Base-by-base conservation (phyloP, 2,888 invertebrate genomes). In the Tyria jacobaeae region DNA sequence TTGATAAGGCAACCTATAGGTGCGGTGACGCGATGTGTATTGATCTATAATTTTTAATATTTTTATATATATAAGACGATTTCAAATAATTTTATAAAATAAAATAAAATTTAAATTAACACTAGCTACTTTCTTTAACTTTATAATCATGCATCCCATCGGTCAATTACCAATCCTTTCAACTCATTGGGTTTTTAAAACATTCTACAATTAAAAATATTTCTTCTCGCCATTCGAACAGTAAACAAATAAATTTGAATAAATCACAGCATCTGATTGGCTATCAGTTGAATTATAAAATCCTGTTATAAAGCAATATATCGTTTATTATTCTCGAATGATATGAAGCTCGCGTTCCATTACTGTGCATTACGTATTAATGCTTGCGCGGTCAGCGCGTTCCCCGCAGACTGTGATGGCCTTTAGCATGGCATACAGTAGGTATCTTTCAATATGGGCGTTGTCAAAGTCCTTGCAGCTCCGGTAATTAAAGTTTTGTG, bases 331-430 rank as follows among this genome's bases (percentile, higher is more conserved):
- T 76, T 68, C 53, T 41, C 62, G 55, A 66, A 71, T 65, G 66
- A 68, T 71, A 67, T 69, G 70, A 66, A 57, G 72, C 57, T 55
- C 50, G 77, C 79, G 80, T 81, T 87, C 90, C 89, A 89, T 89
- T 89, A 89, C 84, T 73, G 83, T 71, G 81, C 88, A 89, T 89
- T 87, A 88, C 64, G 74, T 88, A 89, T 89, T 88, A 83, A 89
- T 82, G 81, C 77, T 60, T 54, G 47, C 63, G 74, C 62, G 70
- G 73, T 70, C 71, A 68, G 64, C 62, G 66, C 62, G 66, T 57
- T 76, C 68, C 73, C 76, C 73, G 60, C 76, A 75, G 64, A 69
- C 73, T 70, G 64, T 70, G 71, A 78, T 73, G 60, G 67, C 63
- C 66, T 69, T 67, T 78, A 75, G 64, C 62, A 71, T 55, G 7